Percentiles rank a stretch among this genome's conserved stretches.
Conservation (phyloP, 1,140 invertebrate species). For the Drosophila setifemur region DNA sequence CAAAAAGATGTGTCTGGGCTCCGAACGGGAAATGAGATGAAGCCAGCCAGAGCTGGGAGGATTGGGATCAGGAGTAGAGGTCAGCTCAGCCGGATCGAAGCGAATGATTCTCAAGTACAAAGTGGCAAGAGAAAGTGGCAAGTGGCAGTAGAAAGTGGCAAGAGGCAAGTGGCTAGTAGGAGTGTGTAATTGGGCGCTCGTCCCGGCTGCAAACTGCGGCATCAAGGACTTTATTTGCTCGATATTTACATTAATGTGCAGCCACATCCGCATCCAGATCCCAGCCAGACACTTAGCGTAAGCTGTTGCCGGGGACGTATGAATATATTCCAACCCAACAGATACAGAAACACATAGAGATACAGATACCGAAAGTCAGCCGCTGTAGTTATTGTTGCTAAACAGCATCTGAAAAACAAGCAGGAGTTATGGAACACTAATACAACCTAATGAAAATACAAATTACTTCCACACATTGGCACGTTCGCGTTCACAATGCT, state of each 20-base stretch:
- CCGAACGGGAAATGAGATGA: conserved; percentile 32
- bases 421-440: conserved; percentile 38
- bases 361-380: background rate
- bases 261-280: conserved; percentile 8
- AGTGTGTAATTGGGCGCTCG: conserved; percentile 15
- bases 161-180: background rate
- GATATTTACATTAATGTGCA: conserved; percentile 40
- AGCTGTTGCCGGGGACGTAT: conserved; percentile 43
- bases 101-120: background rate
- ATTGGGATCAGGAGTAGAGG: conserved; percentile 9
- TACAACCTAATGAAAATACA: conserved; percentile 63
- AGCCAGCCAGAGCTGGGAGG: background rate
- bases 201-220: conserved; percentile 10
- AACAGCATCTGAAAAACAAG: conserved; percentile 16
- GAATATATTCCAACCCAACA: no score
- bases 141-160: background rate
- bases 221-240: conserved; percentile 46
- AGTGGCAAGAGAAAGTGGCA: background rate
- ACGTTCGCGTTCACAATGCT: conserved; percentile 39
- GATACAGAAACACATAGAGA: background rate
- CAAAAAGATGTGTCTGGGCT: conserved; percentile 12
- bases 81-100: conserved; percentile 19
- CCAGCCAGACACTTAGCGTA: conserved; percentile 40
- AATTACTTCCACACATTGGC: conserved; percentile 67
- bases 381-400: conserved; percentile 14